These are phyloP conservation scores for Bufo bufo DNA, from an alignment of 2,113 vertebrate genomes.

Conservation along the genomic window DNA sequence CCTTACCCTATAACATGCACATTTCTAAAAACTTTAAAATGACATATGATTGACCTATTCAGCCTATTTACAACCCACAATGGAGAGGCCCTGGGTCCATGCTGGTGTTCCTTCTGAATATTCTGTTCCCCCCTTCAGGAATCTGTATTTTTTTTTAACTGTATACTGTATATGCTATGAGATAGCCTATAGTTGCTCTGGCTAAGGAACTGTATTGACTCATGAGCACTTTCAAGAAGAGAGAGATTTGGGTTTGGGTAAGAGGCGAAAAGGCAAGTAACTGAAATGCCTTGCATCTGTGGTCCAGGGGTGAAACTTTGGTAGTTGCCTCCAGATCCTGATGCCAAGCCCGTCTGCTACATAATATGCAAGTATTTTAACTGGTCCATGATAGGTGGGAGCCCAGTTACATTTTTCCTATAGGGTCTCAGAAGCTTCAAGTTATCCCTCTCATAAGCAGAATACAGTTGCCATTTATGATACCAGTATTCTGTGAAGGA, in stretches of 20 bases:
- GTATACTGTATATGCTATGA: not conserved
- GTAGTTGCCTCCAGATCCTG: not conserved
- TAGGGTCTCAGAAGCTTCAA: not conserved
- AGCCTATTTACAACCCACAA: not conserved
- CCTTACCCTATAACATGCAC: too few relatives aligned
- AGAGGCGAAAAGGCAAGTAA: not conserved
- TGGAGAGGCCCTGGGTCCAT: too few relatives aligned
- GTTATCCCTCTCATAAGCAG: not conserved
- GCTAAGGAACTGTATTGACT: not conserved
- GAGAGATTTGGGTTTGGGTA: not conserved
- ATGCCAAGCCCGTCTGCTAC: not conserved
- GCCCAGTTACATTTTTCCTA: not conserved
- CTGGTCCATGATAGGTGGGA: not conserved
- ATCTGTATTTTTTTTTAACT: not conserved
- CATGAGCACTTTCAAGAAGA: not conserved
- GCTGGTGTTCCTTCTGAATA: not conserved
- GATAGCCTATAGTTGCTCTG: not conserved
- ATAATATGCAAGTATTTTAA: not conserved
- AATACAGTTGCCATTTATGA: not conserved
- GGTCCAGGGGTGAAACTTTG: not conserved
- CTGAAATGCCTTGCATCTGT: not conserved
- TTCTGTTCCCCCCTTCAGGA: not conserved
- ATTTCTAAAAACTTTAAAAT: not conserved
- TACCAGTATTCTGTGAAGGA: not conserved
- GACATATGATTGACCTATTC: not conserved